phyloP scores from a whole-genome alignment of 2,888 invertebrate genomes.

The Tachystola acroxantha region DNA sequence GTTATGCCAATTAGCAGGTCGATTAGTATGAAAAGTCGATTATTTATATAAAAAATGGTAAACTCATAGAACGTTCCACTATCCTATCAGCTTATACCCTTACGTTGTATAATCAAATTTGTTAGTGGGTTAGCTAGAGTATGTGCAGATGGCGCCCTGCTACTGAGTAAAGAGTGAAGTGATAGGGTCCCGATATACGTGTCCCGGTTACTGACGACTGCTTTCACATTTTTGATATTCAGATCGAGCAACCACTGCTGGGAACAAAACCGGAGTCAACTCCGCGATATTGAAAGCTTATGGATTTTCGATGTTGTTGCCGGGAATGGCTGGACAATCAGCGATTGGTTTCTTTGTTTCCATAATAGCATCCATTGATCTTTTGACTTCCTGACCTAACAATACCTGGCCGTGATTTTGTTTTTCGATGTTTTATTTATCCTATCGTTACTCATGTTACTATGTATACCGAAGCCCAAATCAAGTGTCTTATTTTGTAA shows the following conservation, averaged over 20 bases:
- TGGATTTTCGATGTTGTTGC: constrained; percentile 70
- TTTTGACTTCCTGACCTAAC: too few relatives aligned
- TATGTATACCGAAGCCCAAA: too few relatives aligned
- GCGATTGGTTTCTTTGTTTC: constrained; percentile 22
- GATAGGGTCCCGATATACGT: constrained; percentile 77
- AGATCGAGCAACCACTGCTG: constrained; percentile 69
- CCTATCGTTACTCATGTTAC: too few relatives aligned
- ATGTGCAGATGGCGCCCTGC: constrained; percentile 72
- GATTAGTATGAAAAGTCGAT: too few relatives aligned
- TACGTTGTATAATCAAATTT: constrained; percentile 71
- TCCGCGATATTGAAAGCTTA: constrained; percentile 75
- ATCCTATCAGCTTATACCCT: too few relatives aligned
- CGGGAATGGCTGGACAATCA: constrained; percentile 55
- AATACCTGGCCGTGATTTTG: too few relatives aligned
- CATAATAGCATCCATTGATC: neutral
- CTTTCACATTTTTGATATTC: constrained; percentile 76
- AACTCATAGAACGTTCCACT: too few relatives aligned
- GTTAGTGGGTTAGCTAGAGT: constrained; percentile 68
- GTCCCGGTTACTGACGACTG: constrained; percentile 70
- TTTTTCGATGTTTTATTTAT: too few relatives aligned
- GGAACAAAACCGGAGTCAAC: constrained; percentile 75
- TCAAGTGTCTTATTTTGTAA: too few relatives aligned
- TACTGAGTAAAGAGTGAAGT: constrained; percentile 75
- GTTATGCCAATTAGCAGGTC: too few relatives aligned
- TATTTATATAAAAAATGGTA: too few relatives aligned